A percentile compares a stretch with the other conserved stretches of the same genome.
Evolutionary conservation across 2,113 vertebrate species (phyloP).

Genomic region (Sminthopsis crassicaudata): DNA sequence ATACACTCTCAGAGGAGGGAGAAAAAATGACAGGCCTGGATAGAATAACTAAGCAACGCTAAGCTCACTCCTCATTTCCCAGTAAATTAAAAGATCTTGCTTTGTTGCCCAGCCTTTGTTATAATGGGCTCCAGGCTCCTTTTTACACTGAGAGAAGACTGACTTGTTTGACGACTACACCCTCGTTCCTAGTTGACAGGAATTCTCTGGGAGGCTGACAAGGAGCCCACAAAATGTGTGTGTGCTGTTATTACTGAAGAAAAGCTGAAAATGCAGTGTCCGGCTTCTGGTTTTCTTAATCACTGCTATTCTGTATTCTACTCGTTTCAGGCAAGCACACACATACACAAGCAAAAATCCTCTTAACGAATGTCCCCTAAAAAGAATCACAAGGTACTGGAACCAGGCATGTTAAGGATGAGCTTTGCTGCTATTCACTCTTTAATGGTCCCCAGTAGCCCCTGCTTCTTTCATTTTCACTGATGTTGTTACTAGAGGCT

Average conservation of each 20-base stretch:
- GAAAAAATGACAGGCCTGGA: slow-evolving; percentile 65
- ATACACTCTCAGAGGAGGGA: slow-evolving; percentile 27
- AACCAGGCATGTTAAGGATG: background rate
- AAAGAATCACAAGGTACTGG: background rate
- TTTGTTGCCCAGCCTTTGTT: slow-evolving; percentile 51
- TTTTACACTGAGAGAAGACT: slow-evolving; percentile 60
- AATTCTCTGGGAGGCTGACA: slow-evolving; percentile 67
- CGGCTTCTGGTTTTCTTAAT: slow-evolving; percentile 13
- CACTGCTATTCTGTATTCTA: slow-evolving; percentile 9
- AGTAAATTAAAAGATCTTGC: slow-evolving; percentile 66
- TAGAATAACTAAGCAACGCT: slow-evolving; percentile 58
- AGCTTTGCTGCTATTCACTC: background rate
- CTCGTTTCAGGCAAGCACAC: background rate
- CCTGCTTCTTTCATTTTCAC: slow-evolving; percentile 42
- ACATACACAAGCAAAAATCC: background rate
- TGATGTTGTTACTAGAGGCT: slow-evolving; percentile 6
- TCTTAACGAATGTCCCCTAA: background rate
- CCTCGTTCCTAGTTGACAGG: slow-evolving; percentile 58
- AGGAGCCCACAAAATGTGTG: background rate
- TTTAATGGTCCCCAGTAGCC: background rate
- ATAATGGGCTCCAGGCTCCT: slow-evolving; percentile 28
- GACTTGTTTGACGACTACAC: slow-evolving; percentile 52
- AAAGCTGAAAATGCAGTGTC: slow-evolving; percentile 37
- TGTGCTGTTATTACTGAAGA: slow-evolving; percentile 57
- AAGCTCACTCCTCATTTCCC: slow-evolving; percentile 65